Evolutionary conservation across 2,888 invertebrate genomes (phyloP).

Genomic region (Andrena fulva): DNA sequence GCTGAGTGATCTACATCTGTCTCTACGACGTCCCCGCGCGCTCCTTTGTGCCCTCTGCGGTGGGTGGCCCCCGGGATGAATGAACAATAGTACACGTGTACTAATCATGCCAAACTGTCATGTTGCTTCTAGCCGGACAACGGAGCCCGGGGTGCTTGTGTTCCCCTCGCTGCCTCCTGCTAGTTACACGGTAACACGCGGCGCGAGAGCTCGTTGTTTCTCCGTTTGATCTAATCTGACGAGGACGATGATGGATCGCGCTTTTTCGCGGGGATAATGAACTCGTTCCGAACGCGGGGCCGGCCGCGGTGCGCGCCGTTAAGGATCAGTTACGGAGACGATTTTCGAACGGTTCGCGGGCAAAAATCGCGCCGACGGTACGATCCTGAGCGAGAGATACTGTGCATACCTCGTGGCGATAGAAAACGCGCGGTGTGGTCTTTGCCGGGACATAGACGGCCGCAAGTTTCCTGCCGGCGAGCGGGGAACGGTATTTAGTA

Average conservation of each 20-base stretch:
- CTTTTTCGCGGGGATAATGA: conserved; percentile 57
- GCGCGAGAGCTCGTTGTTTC: conserved; percentile 47
- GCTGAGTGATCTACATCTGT: conserved; percentile 45
- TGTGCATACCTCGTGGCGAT: conserved; percentile 20
- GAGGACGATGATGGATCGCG: conserved; percentile 60
- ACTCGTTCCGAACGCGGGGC: conserved; percentile 47
- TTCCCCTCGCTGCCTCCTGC: conserved; percentile 60
- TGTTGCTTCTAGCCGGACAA: conserved; percentile 68
- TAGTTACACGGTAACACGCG: conserved; percentile 58
- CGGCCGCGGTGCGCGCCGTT: conserved; percentile 10
- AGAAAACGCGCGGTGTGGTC: conserved; percentile 54
- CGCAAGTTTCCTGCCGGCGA: not conserved
- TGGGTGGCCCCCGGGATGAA: conserved; percentile 59
- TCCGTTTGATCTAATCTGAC: conserved; percentile 65
- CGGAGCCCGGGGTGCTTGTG: conserved; percentile 48
- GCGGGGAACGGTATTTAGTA: not conserved
- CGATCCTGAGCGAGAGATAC: conserved; percentile 29
- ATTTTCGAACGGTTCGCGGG: conserved; percentile 19
- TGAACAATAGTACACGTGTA: conserved; percentile 80
- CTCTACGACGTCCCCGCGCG: conserved; percentile 44
- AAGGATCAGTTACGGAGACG: conserved; percentile 6
- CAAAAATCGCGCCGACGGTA: conserved; percentile 23
- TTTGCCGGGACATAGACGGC: not conserved
- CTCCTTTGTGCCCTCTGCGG: conserved; percentile 45
- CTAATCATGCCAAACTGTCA: conserved; percentile 79